Percentiles rank a stretch among this genome's conserved stretches.
phyloP scores from a whole-genome alignment of 2,113 vertebrate species.

The Ovis canadensis region DNA sequence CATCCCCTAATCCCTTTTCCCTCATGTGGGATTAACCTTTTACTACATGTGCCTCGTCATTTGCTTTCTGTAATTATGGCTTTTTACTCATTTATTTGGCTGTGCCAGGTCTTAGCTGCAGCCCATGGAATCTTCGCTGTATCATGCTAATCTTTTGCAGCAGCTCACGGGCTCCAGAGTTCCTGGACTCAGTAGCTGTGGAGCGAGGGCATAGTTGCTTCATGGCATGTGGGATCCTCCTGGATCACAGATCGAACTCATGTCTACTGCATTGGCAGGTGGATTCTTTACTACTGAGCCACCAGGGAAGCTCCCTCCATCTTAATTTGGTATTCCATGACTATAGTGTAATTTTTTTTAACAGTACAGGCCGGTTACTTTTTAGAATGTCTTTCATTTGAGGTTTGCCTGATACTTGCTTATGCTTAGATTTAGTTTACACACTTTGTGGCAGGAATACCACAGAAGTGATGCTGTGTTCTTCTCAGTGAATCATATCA shows the following conservation, averaged over 20 bases:
- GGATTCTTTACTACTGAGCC: not conserved
- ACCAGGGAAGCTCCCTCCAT: not conserved
- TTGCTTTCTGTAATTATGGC: not conserved
- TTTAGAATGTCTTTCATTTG: not conserved
- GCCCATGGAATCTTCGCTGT: not conserved
- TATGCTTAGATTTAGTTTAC: not conserved
- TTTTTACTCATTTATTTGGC: not conserved
- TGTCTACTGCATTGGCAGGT: not conserved
- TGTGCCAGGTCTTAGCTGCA: not conserved
- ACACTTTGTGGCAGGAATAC: not conserved
- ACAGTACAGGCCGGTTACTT: not conserved
- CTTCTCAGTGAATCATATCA: not conserved
- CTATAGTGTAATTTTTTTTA: not conserved
- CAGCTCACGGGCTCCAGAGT: not conserved
- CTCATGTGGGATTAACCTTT: not conserved
- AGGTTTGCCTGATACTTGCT: not conserved
- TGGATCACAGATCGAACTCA: not conserved
- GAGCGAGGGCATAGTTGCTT: not conserved
- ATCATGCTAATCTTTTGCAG: not conserved
- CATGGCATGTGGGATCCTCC: not conserved
- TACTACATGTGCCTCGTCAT: not conserved
- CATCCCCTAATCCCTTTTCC: not conserved
- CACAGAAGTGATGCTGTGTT: not conserved
- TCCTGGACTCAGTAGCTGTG: not conserved
- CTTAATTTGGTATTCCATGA: not conserved